Evolutionary conservation across 2,888 invertebrate species (phyloP).

Genomic region (Agonopterix subpropinquella): DNA sequence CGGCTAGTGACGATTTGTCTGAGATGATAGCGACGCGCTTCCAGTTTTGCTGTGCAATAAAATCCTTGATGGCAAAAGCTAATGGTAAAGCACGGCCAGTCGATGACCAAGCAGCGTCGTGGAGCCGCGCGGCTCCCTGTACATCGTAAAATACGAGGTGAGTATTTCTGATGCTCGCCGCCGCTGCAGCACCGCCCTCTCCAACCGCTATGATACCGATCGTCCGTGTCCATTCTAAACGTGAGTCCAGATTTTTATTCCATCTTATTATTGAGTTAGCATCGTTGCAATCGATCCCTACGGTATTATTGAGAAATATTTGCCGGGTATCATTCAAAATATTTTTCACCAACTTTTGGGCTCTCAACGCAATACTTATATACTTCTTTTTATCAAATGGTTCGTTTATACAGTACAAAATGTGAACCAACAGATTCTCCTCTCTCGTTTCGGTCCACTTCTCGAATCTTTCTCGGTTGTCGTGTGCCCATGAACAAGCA

Average conservation of each 20-base stretch:
- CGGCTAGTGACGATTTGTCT: conserved; percentile 48
- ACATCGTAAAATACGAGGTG: conserved; percentile 18
- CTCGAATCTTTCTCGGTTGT: background rate
- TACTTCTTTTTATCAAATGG: conserved; percentile 5
- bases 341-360: too few species aligned
- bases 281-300: conserved; percentile 10
- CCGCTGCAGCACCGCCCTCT: conserved; percentile 7
- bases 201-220: conserved; percentile 18
- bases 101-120: conserved; percentile 11
- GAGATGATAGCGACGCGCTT: conserved; percentile 83
- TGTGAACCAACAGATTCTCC: background rate
- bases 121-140: conserved; percentile 1
- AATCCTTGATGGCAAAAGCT: conserved; percentile 13
- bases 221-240: conserved; percentile 3
- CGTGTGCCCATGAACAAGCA: conserved; percentile 16
- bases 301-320: background rate
- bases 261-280: background rate
- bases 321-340: too few species aligned
- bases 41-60: conserved; percentile 68
- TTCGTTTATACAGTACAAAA: conserved; percentile 18
- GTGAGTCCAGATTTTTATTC: background rate
- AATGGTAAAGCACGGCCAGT: conserved; percentile 16
- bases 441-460: conserved; percentile 5
- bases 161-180: conserved; percentile 7
- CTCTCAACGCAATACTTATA: background rate